A percentile compares a stretch with the other conserved stretches of the same genome.
phyloP scores from a whole-genome alignment of 2,888 invertebrate species.

The Choristoneura rosaceana region DNA sequence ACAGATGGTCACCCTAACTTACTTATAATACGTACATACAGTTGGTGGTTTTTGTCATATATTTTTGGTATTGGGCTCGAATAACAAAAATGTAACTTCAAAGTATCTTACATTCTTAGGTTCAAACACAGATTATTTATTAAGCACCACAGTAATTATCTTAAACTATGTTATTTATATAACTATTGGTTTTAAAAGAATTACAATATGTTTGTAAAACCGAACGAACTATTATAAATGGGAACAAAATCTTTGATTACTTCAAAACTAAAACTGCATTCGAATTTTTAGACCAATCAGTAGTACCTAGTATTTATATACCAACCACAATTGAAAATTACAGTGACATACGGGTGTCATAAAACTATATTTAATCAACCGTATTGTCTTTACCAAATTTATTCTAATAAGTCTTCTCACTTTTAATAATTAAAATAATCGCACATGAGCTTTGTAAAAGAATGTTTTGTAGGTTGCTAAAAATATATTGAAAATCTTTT shows the following conservation, averaged over 20 bases:
- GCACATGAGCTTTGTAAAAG: background rate
- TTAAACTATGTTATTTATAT: conserved; percentile 44
- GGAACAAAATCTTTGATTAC: background rate
- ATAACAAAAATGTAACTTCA: conserved; percentile 44
- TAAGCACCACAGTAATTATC: conserved; percentile 48
- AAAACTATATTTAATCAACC: background rate
- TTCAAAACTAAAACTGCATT: background rate
- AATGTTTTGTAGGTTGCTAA: background rate
- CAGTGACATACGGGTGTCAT: background rate
- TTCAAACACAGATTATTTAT: conserved; percentile 39
- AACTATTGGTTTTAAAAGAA: conserved; percentile 32
- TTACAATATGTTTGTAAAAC: background rate
- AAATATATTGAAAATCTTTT: too few relatives aligned
- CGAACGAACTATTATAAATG: background rate
- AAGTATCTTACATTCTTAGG: conserved; percentile 38
- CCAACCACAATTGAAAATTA: conserved; percentile 8
- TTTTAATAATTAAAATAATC: background rate
- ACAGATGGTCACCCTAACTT: conserved; percentile 50
- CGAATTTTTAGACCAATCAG: conserved; percentile 17
- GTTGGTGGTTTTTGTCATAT: conserved; percentile 76
- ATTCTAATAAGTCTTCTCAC: conserved; percentile 37
- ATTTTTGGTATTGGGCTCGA: conserved; percentile 78
- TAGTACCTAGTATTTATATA: background rate
- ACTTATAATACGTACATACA: conserved; percentile 60
- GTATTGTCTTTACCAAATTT: conserved; percentile 19